A percentile compares a stretch with the other conserved stretches of the same genome.
Evolutionary conservation across 2,888 invertebrate genomes (phyloP).

Genomic region (Dryobotodes eremita): DNA sequence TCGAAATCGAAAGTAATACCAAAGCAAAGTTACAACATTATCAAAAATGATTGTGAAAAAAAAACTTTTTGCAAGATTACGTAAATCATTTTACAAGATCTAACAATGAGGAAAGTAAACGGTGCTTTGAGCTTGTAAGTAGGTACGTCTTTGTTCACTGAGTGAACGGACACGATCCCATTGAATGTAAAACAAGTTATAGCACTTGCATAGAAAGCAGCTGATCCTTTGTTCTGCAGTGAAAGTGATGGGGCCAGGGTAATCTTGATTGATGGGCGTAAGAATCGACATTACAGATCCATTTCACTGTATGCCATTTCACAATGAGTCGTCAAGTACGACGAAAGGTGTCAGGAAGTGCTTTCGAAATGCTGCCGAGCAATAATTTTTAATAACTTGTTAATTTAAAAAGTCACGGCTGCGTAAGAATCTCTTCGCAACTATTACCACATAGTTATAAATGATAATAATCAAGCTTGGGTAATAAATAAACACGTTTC

Average conservation of each 20-base stretch:
- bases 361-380: constrained; percentile 24
- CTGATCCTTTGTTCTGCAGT: constrained; percentile 82
- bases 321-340: constrained; percentile 61
- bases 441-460: constrained; percentile 38
- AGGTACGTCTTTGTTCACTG: constrained; percentile 50
- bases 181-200: constrained; percentile 78
- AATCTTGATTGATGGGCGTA: constrained; percentile 78
- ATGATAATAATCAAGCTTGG: constrained; percentile 27
- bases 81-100: constrained; percentile 56
- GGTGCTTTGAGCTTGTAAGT: constrained; percentile 28
- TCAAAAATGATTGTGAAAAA: constrained; percentile 48
- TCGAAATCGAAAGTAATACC: constrained; percentile 60
- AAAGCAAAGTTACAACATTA: constrained; percentile 49
- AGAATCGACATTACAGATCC: constrained; percentile 70
- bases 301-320: constrained; percentile 73
- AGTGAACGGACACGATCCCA: constrained; percentile 67
- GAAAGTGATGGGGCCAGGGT: constrained; percentile 78
- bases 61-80: constrained; percentile 55
- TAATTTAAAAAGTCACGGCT: constrained; percentile 28
- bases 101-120: constrained; percentile 70
- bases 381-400: constrained; percentile 20
- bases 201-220: constrained; percentile 78
- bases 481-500: constrained; percentile 48
- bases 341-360: constrained; percentile 49
- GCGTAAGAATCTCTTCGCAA: constrained; percentile 19